Conservation (phyloP, 2,113 vertebrate genomes). For the Dipodomys merriami region DNA sequence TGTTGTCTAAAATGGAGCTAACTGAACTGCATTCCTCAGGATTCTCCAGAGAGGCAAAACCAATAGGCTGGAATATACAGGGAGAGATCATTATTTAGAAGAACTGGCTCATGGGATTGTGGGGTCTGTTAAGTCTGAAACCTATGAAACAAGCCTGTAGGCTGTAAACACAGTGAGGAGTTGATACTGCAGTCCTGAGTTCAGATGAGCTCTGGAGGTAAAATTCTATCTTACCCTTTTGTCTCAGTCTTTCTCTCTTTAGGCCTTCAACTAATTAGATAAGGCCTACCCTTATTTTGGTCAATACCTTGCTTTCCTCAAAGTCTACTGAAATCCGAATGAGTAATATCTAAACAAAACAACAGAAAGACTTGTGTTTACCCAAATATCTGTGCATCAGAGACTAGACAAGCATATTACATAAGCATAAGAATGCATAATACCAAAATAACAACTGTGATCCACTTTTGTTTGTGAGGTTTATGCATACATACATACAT, state of each 20-base stretch:
- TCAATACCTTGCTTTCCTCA: neutral
- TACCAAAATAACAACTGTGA: neutral
- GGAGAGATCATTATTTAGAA: neutral
- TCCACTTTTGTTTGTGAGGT: neutral
- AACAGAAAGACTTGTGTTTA: neutral
- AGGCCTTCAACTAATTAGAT: neutral
- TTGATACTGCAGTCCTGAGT: neutral
- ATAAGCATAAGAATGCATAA: neutral
- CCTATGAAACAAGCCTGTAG: neutral
- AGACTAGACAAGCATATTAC: neutral
- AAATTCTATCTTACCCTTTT: neutral
- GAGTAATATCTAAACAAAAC: neutral
- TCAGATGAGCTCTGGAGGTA: too few species aligned
- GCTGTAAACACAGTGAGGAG: neutral
- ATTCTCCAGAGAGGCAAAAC: conserved; percentile 19
- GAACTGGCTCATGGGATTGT: neutral
- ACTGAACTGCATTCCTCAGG: neutral
- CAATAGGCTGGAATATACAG: neutral
- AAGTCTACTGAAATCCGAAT: neutral
- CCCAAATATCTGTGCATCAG: neutral
- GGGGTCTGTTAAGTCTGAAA: neutral
- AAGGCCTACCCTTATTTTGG: neutral
- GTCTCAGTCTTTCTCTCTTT: neutral
- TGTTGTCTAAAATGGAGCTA: conserved; percentile 21
- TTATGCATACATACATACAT: too few species aligned